Conservation (phyloP, 2,113 vertebrate species). For the Lepidothrix coronata region DNA sequence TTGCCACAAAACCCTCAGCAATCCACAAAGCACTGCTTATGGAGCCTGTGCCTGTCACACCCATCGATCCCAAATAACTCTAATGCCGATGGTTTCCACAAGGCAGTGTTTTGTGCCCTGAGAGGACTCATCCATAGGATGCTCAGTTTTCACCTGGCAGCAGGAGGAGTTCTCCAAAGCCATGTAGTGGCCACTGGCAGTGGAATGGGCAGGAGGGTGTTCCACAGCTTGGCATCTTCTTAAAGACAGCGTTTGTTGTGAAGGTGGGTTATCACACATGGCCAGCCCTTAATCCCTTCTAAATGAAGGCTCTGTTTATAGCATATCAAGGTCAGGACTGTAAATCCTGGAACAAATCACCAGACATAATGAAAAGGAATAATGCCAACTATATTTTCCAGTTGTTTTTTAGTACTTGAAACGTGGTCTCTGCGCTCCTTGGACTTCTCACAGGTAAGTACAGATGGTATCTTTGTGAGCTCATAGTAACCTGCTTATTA, state of each 20-base stretch:
- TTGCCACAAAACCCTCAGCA: background rate
- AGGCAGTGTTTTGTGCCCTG: background rate
- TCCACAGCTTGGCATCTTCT: background rate
- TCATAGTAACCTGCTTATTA: background rate
- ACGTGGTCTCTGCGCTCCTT: background rate
- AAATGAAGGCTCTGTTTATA: conserved; percentile 41
- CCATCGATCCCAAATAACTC: background rate
- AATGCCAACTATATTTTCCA: conserved; percentile 19
- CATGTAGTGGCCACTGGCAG: background rate
- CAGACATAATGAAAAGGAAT: conserved; percentile 47
- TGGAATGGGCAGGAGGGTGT: background rate
- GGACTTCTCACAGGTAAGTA: background rate
- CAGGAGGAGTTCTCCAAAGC: background rate
- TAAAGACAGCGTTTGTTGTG: background rate
- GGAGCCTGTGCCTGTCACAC: background rate
- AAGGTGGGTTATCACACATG: background rate
- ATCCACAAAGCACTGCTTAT: background rate
- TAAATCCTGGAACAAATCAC: conserved; percentile 39
- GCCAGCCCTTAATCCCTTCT: conserved; percentile 3
- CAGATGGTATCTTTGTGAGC: conserved; percentile 10
- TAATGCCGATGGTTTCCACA: background rate
- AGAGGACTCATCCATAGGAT: background rate
- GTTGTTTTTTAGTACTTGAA: background rate
- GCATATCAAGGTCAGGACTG: conserved; percentile 24
- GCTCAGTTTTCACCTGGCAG: background rate